A percentile compares a stretch with the other conserved stretches of the same genome.
These are phyloP conservation scores for Drosophila cognata DNA, from an alignment of 2,888 invertebrate genomes.

Conservation along the genomic window DNA sequence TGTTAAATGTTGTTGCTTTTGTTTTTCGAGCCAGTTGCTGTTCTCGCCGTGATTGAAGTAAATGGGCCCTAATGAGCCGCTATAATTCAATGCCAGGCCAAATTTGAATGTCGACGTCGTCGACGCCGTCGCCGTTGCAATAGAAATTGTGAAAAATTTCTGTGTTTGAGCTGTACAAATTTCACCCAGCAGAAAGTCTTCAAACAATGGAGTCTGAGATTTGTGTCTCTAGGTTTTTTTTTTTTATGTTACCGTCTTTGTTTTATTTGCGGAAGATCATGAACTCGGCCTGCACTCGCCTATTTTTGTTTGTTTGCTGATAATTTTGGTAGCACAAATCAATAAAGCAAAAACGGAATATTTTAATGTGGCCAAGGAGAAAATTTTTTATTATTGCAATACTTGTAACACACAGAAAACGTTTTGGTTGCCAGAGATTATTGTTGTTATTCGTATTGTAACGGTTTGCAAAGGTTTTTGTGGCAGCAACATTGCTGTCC, in stretches of 20 bases:
- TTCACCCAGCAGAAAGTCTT: slow-evolving; percentile 67
- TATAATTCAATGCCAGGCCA: slow-evolving; percentile 72
- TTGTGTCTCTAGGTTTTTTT: slow-evolving; percentile 44
- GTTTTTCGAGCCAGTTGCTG: slow-evolving; percentile 16
- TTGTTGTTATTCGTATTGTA: slow-evolving; percentile 56
- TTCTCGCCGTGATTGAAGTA: slow-evolving; percentile 66
- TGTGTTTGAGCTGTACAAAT: slow-evolving; percentile 50
- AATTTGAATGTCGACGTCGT: slow-evolving; percentile 63
- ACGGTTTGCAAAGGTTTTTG: slow-evolving; percentile 50
- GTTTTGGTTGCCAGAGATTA: slow-evolving; percentile 50
- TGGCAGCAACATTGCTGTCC: slow-evolving; percentile 21
- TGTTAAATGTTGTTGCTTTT: slow-evolving; percentile 59
- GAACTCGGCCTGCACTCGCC: slow-evolving; percentile 56
- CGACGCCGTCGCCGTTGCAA: slow-evolving; percentile 6
- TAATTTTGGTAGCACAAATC: slow-evolving; percentile 79
- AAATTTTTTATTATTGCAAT: slow-evolving; percentile 51
- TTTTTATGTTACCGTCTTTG: slow-evolving; percentile 34
- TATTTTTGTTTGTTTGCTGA: slow-evolving; percentile 49
- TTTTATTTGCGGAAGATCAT: slow-evolving; percentile 65
- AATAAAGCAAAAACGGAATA: slow-evolving; percentile 67
- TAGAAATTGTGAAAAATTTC: slow-evolving; percentile 58
- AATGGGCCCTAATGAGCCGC: slow-evolving; percentile 76
- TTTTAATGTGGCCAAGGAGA: slow-evolving; percentile 59
- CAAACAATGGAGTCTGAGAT: slow-evolving; percentile 66
- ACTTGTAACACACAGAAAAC: slow-evolving; percentile 59